Percentiles rank a stretch among this genome's conserved stretches.
Conservation (phyloP, 2,888 invertebrate genomes). For the Chaetogeoica ovagalla region DNA sequence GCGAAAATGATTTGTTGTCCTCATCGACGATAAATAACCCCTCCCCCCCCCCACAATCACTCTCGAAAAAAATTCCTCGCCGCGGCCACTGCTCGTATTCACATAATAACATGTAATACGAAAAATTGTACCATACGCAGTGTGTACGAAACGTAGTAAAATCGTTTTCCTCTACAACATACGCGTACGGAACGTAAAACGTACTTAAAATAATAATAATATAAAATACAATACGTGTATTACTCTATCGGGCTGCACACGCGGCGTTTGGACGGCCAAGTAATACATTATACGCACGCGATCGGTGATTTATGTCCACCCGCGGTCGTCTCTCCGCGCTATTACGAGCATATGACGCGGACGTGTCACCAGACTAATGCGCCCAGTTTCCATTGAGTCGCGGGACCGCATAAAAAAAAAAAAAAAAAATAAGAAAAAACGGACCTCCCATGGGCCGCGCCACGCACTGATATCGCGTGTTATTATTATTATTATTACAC, state of each 20-base stretch:
- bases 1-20: too few species aligned
- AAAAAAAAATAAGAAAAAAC: background rate
- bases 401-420: slow-evolving; percentile 39
- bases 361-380: slow-evolving; percentile 51
- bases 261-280: background rate
- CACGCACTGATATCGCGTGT: background rate
- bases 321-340: slow-evolving; percentile 28
- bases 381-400: slow-evolving; percentile 38
- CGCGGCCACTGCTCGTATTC: too few species aligned
- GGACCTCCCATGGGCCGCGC: slow-evolving; percentile 51
- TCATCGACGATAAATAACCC: too few species aligned
- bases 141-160: too few species aligned
- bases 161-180: too few species aligned
- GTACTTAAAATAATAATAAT: too few species aligned
- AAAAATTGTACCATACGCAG: too few species aligned
- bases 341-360: slow-evolving; percentile 24
- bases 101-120: too few species aligned
- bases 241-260: background rate
- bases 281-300: slow-evolving; percentile 13
- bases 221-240: too few species aligned
- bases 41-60: too few species aligned
- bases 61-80: too few species aligned
- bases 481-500: background rate
- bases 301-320: slow-evolving; percentile 44
- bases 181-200: too few species aligned